Evolutionary conservation across 30 jellyfish, hydroid and myxozoan genomes (phyloP), one percentile per base, ranked within the genome.

Genomic region (Chrysaora quinquecirrha): DNA sequence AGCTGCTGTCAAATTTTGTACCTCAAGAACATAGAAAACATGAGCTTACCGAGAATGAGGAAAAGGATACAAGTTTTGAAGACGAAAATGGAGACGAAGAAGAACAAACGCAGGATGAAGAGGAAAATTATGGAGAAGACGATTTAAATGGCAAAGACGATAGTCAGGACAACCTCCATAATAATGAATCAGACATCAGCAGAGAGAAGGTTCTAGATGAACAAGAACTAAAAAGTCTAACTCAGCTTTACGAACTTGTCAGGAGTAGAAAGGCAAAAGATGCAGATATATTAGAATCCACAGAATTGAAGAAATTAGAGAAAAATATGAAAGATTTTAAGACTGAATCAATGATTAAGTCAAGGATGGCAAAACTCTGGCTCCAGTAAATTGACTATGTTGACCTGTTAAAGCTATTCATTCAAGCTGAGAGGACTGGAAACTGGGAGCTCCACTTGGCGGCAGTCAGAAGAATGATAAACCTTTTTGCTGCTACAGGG

Each of bases 371-470:
- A 19, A 50, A 72, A 54, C 66, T 82, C 34, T 82, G 93, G 93
- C 49, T 48, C 35, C 90, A 69, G 52, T 27, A 81, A 47, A 48
- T 81, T n/a, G 66, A 81, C 64, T 70, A 81, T 58, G 33, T 67
- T 18, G 71, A 81, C 20, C 34, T 81, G 27, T 28, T 79, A 14
- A 79, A 64, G 75, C 75, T 3, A 24, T 81, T 71, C 60, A 81
- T 81, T 32, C 61, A 74, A 48, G 89, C 92, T 28, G 88, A 81
- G 88, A 28, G 88, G 60, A 81, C 92, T 23, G 88, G 92, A 24
- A 74, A 81, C 47, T 81, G 89, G 82, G 47, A 25, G 43, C 52
- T 63, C 33, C 82, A 81, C 60, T 89, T 81, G 49, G 34, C n/a
- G 31, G 79, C 89, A n/a, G 80, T 81, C 6, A 22, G 89, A 22